These are phyloP conservation scores for Pachydiplax longipennis DNA, from an alignment of 2,888 invertebrate species.

Conservation along the genomic window DNA sequence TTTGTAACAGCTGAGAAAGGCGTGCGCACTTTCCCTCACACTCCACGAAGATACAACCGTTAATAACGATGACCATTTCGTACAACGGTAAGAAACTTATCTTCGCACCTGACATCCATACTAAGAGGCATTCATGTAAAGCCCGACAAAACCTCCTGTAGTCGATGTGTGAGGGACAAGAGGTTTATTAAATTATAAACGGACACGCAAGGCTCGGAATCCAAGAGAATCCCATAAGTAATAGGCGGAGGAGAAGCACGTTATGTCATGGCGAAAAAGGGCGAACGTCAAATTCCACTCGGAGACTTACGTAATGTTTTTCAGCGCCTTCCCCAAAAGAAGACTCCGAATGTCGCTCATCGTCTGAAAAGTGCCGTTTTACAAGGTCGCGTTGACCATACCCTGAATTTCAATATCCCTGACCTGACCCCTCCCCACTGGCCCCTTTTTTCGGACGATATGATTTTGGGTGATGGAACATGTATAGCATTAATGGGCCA, in stretches of 20 bases:
- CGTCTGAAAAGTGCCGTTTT: background rate
- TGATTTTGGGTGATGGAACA: background rate
- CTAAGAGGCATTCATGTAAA: background rate
- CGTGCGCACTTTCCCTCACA: too few species aligned
- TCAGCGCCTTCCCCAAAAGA: background rate
- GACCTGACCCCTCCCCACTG: conserved; percentile 19
- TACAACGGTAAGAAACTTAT: too few species aligned
- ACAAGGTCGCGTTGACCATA: conserved; percentile 25
- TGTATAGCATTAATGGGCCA: conserved; percentile 22
- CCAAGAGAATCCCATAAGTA: background rate
- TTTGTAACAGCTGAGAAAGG: too few species aligned
- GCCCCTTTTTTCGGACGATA: background rate
- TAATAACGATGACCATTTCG: too few species aligned
- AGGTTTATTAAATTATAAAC: background rate
- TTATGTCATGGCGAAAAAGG: background rate
- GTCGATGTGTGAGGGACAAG: background rate
- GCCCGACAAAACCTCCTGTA: background rate
- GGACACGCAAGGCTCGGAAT: background rate
- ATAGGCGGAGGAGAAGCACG: background rate
- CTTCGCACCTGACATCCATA: too few species aligned
- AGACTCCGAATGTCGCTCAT: background rate
- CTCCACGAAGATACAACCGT: too few species aligned
- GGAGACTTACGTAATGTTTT: background rate
- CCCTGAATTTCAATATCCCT: background rate
- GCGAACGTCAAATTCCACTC: background rate